Base-by-base conservation (phyloP, 1,140 invertebrate genomes). In the Euura lappo region DNA sequence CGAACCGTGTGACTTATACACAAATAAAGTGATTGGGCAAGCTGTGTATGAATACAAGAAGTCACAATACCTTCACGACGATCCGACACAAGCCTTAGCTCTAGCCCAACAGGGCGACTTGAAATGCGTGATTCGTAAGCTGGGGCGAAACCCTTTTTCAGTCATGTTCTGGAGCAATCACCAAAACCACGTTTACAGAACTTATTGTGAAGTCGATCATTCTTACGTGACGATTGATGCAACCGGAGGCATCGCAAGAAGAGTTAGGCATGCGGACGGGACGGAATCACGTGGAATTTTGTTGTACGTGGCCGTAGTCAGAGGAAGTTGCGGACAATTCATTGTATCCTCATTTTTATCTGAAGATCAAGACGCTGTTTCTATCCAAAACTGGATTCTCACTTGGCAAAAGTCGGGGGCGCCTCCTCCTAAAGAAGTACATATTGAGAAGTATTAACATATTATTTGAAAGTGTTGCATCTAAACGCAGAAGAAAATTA, bases 141-240 rank as follows among this genome's bases (percentile, higher is more conserved):
- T n/a, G n/a, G n/a, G n/a, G n/a, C n/a, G 47, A 51, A 51, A 51
- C 11, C 47, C 47, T 51, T 6, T 51, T 11, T 51, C 11, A 5
- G 47, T 51, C 47, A 5, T 6, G 5, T 51, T 6, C 11, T 51
- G 47, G 47, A 51, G 47, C 11, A 51, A 51, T 51, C 47, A 51
- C 47, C 47, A 51, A 51, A 51, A 51, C 11, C 47, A 51, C 47
- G 47, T 51, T 51, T 51, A 51, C 47, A 51, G 47, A 51, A 51
- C 5, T 6, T 51, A 51, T 11, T 51, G 47, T 51, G 11, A 51
- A 51, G 6, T 5, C 11, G 47, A 51, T 51, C 47, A 51, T 11
- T 5, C 47, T 11, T 51, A 51, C 5, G n/a, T n/a, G n/a, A n/a
- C n/a, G n/a, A n/a, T n/a, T n/a, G n/a, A n/a, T n/a, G n/a, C n/a